phyloP scores from a whole-genome alignment of 1,140 invertebrate species.

The Drosophila pseudoobscura region DNA sequence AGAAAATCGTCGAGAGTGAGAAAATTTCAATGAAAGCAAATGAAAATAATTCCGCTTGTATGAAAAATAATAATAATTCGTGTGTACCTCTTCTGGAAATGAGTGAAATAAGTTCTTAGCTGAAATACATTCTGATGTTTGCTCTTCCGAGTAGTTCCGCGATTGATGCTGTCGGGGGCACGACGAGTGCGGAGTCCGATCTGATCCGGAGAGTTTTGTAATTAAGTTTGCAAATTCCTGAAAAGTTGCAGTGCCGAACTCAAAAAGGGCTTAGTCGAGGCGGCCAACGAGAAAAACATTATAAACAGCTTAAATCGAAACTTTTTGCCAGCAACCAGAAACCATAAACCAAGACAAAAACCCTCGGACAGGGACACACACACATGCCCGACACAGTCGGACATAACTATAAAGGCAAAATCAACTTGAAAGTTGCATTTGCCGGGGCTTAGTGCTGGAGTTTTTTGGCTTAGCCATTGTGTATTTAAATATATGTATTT shows the following conservation, averaged over 20 bases:
- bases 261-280: conserved; percentile 46
- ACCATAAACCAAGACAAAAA: conserved; percentile 75
- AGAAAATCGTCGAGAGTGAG: not conserved
- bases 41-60: conserved; percentile 30
- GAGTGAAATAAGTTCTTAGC: conserved; percentile 3
- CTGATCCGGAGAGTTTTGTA: conserved; percentile 7
- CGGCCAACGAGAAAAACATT: conserved; percentile 37
- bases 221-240: conserved; percentile 25
- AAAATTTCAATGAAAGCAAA: conserved; percentile 40
- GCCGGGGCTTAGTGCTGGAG: conserved; percentile 58
- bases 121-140: no score
- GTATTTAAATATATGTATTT: conserved; percentile 38
- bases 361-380: conserved; percentile 11
- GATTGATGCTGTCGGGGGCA: no score
- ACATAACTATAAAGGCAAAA: conserved; percentile 51
- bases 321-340: conserved; percentile 55
- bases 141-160: no score
- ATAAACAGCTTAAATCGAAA: conserved; percentile 73
- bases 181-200: no score
- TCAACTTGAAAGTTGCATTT: conserved; percentile 73
- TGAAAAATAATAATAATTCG: not conserved
- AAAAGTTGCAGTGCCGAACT: conserved; percentile 32
- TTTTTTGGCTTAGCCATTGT: conserved; percentile 70
- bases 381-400: conserved; percentile 5
- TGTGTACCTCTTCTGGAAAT: conserved; percentile 7